phyloP scores from a whole-genome alignment of 2,797 vertebrate genomes.

The Enteromius fasciolatus region DNA sequence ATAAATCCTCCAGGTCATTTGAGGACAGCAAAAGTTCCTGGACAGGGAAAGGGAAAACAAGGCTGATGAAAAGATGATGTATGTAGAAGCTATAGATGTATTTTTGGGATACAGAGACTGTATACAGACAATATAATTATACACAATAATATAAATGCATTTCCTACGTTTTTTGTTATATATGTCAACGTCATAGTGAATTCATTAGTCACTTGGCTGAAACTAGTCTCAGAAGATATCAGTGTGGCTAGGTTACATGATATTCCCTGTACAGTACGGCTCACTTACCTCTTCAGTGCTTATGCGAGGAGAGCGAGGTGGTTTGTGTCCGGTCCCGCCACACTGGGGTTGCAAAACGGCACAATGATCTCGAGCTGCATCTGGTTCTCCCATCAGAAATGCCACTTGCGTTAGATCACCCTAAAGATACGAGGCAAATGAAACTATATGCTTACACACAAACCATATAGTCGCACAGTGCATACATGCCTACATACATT shows the following conservation, averaged over 20 bases:
- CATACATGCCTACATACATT: neutral
- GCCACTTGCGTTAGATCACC: slow-evolving; percentile 81
- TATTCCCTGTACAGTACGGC: neutral
- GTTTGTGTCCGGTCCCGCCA: slow-evolving; percentile 48
- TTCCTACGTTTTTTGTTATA: neutral
- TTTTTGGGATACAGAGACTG: slow-evolving; percentile 8
- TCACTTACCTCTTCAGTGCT: slow-evolving; percentile 65
- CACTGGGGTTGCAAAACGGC: slow-evolving; percentile 70
- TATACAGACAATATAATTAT: neutral
- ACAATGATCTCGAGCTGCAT: slow-evolving; percentile 78
- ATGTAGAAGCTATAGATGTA: neutral
- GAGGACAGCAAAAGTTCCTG: slow-evolving; percentile 74
- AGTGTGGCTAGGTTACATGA: neutral
- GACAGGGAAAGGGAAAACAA: slow-evolving; percentile 45
- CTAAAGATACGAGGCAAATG: slow-evolving; percentile 64
- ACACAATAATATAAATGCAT: neutral
- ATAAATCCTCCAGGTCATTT: slow-evolving; percentile 76
- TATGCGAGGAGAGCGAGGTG: slow-evolving; percentile 62
- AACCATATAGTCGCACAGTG: neutral
- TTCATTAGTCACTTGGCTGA: neutral
- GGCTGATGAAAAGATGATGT: neutral
- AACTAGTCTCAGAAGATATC: neutral
- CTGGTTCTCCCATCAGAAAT: slow-evolving; percentile 84
- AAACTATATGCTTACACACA: neutral
- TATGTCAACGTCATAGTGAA: neutral